A percentile compares a stretch with the other conserved stretches of the same genome.
These are phyloP conservation scores for Cheumatopsyche charites DNA, from an alignment of 1,140 invertebrate species.

Conservation along the genomic window DNA sequence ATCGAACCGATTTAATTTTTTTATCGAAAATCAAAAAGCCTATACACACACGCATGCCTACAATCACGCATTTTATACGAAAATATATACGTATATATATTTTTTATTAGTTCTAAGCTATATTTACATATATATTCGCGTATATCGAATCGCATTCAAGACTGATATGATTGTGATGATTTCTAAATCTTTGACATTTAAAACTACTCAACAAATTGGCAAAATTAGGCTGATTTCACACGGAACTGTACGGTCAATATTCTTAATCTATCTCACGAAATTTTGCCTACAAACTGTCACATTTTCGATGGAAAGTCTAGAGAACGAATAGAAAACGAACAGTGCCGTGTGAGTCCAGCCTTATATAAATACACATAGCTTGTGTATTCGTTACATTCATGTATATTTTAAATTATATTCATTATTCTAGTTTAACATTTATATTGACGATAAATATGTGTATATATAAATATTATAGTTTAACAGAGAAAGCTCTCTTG, in stretches of 20 bases:
- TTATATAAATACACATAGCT: not conserved
- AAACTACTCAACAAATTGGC: constrained; percentile 34
- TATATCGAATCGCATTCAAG: constrained; percentile 2
- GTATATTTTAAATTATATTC: not conserved
- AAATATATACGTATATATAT: no score
- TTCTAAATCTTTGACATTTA: constrained; percentile 27
- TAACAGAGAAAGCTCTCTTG: constrained; percentile 16
- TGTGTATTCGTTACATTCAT: not conserved
- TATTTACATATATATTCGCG: constrained; percentile 6
- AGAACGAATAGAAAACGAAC: not conserved
- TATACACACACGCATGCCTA: constrained; percentile 6
- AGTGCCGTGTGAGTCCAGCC: no score
- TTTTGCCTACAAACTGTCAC: not conserved
- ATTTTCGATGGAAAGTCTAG: not conserved
- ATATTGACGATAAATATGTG: not conserved
- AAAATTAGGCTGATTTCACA: no score
- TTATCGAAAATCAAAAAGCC: constrained; percentile 1
- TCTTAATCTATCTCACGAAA: not conserved
- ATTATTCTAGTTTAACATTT: constrained; percentile 5
- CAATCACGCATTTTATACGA: constrained; percentile 2
- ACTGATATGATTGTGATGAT: constrained; percentile 33
- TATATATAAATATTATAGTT: not conserved
- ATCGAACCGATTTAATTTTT: not conserved
- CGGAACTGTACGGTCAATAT: no score
- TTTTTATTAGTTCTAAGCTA: no score